Base-by-base conservation (phyloP, 2,888 invertebrate species). In the Abrostola tripartita region DNA sequence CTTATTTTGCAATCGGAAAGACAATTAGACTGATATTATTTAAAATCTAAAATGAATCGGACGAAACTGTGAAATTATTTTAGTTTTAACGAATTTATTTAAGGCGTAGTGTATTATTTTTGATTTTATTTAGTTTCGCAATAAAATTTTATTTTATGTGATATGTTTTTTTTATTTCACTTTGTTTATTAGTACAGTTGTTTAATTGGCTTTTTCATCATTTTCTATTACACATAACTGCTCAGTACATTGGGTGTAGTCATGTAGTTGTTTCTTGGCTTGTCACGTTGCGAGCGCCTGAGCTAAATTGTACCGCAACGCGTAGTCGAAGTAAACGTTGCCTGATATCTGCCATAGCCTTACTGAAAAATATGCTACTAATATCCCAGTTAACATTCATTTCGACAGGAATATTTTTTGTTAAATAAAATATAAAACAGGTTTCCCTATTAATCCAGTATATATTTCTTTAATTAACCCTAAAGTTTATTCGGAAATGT, bases 121-220 rank as follows among this genome's bases (percentile, higher is more conserved):
- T 61, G 68, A 78, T 84, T 87, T 85, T 83, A 83, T 84, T 85
- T 81, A 81, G 79, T 85, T 85, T 74, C 59, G 78, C 73, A 82
- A 83, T 86, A 82, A 82, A 76, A 67, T 65, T 72, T 66, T 76
- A 74, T 79, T 78, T 83, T 75, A 68, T 74, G 58, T 81, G 79
- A 73, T 77, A 84, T 82, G 83, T 68, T 81, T 85, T 64, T 84
- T 72, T 73, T 81, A 52, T 74, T 69, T 61, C 76, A n/a, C n/a
- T n/a, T n/a, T 57, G 51, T 63, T 51, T 54, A 50, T 40, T 14
- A 61, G 51, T 35, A 50, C 0, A 38, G 14, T 40, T 57, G 5
- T 4, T 6, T 14, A 38, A 12, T 61, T 75, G 58, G 47, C 61
- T 49, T 54, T n/a, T 65, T 44, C 12, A 52, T 0, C 41, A 14